A percentile compares a stretch with the other conserved stretches of the same genome.
Conservation (phyloP, 2,797 vertebrate genomes). For the Lepilemur septentrionalis region DNA sequence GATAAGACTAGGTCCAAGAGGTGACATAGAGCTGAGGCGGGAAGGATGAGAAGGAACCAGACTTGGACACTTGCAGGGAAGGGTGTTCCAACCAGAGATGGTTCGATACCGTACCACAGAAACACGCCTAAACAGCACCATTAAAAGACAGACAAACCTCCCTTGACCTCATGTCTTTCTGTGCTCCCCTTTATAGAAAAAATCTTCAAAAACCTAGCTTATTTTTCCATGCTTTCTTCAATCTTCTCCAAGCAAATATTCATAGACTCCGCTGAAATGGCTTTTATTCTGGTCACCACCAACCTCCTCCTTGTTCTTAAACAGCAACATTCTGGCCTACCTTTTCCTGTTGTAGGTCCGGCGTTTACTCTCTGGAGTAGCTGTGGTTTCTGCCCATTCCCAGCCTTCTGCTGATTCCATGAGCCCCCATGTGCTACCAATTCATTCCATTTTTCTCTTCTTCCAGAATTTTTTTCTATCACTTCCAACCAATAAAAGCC, state of each 20-base stretch:
- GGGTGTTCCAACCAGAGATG: no score
- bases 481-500: not conserved
- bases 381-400: not conserved
- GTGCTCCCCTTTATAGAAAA: not conserved
- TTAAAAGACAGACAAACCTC: not conserved
- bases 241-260: not conserved
- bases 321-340: not conserved
- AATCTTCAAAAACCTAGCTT: not conserved
- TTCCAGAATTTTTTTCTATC: not conserved
- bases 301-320: not conserved
- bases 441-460: not conserved
- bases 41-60: not conserved
- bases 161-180: not conserved
- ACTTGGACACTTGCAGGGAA: not conserved
- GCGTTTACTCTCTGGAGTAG: not conserved
- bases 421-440: not conserved
- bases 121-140: not conserved
- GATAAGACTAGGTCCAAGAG: not conserved
- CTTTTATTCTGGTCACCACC: not conserved
- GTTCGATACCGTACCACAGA: not conserved
- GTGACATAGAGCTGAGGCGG: not conserved
- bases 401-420: not conserved
- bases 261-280: not conserved
- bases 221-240: not conserved
- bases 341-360: not conserved